phyloP scores from a whole-genome alignment of 2,888 invertebrate genomes.

The Thera obeliscata region DNA sequence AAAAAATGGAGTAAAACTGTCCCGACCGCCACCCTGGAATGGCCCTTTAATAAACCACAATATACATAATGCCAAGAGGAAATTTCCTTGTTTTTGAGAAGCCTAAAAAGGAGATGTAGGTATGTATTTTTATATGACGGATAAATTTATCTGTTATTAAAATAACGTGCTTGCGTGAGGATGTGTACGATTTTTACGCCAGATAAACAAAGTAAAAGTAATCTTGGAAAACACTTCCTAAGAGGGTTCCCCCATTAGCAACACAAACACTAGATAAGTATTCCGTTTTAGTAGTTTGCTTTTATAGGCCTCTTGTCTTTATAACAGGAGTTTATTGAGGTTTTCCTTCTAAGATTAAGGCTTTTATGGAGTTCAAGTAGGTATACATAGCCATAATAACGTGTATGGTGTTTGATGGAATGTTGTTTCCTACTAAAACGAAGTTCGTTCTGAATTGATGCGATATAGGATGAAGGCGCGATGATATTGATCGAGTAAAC shows the following conservation, averaged over 20 bases:
- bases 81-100: no score
- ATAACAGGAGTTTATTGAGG: conserved; percentile 23
- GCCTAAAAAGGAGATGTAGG: no score
- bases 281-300: conserved; percentile 17
- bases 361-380: conserved; percentile 13
- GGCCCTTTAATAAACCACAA: no score
- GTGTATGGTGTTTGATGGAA: conserved; percentile 1
- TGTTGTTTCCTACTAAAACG: not conserved
- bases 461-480: no score
- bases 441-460: not conserved
- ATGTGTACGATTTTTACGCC: conserved; percentile 15
- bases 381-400: not conserved
- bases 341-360: conserved; percentile 18
- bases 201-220: conserved; percentile 24
- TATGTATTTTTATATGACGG: no score
- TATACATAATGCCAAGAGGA: no score
- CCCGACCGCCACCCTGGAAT: no score
- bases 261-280: conserved; percentile 28
- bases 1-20: no score
- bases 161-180: conserved; percentile 9
- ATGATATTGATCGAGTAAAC: no score
- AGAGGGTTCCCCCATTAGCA: conserved; percentile 31
- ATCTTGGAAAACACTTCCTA: conserved; percentile 28
- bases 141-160: not conserved
- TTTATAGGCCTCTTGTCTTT: conserved; percentile 32